These are phyloP conservation scores for Agrypnus murinus DNA, from an alignment of 2,888 invertebrate species.

Conservation along the genomic window DNA sequence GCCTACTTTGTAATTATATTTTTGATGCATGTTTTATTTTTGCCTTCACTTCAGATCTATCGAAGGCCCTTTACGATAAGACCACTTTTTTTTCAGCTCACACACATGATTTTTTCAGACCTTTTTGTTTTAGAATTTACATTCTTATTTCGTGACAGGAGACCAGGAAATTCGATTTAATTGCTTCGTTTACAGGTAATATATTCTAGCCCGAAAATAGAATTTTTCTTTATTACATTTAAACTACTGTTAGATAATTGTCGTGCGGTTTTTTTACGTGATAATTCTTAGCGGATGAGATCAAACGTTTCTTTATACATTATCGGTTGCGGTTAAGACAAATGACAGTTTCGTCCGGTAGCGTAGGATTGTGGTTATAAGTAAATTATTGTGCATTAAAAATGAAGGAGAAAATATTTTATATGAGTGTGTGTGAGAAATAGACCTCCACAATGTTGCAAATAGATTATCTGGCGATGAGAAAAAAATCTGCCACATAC, in stretches of 20 bases:
- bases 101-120: too few relatives aligned
- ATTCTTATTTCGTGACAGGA: background rate
- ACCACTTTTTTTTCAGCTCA: background rate
- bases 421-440: conserved; percentile 30
- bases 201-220: too few relatives aligned
- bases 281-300: conserved; percentile 9
- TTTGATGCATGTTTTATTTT: conserved; percentile 64
- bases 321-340: conserved; percentile 34
- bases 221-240: too few relatives aligned
- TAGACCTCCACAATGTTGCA: conserved; percentile 8
- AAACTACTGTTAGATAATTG: conserved; percentile 13
- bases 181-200: too few relatives aligned
- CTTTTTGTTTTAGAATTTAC: conserved; percentile 10
- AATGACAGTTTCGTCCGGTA: conserved; percentile 43
- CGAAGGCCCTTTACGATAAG: conserved; percentile 39
- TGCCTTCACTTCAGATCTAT: conserved; percentile 41
- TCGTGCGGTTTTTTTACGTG: conserved; percentile 19
- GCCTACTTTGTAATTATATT: conserved; percentile 71
- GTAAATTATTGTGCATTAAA: conserved; percentile 35
- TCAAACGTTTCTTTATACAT: conserved; percentile 12
- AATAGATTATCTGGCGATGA: too few relatives aligned
- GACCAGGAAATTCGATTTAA: background rate
- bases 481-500: too few relatives aligned
- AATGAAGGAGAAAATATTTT: conserved; percentile 8
- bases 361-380: conserved; percentile 43